Conservation (phyloP, 2,113 vertebrate species). For the Scopus umbretta region DNA sequence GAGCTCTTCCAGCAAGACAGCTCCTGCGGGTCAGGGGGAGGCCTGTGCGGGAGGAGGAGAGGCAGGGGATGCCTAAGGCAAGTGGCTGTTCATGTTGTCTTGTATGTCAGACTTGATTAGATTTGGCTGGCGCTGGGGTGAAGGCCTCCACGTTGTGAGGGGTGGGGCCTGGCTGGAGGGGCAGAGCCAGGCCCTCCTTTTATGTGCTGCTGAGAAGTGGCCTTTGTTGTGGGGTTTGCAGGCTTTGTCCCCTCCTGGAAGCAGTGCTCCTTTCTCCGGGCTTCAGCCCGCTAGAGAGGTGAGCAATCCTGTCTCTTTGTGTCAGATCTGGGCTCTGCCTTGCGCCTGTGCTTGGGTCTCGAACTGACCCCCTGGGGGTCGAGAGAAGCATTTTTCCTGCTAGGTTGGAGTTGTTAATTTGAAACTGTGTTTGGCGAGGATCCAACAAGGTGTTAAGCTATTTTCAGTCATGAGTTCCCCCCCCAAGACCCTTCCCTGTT, state of each 20-base stretch:
- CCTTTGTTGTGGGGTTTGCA: conserved; percentile 33
- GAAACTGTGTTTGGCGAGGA: not conserved
- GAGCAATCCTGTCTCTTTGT: not conserved
- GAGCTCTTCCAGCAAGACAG: not conserved
- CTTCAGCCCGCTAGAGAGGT: not conserved
- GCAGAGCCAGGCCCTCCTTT: conserved; percentile 28
- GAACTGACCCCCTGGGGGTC: not conserved
- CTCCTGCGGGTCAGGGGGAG: not conserved
- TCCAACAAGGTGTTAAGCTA: conserved; percentile 37
- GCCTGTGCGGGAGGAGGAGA: not conserved
- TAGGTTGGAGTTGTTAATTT: not conserved
- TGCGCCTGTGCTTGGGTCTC: not conserved
- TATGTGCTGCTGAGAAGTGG: conserved; percentile 38
- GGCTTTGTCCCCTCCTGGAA: conserved; percentile 24
- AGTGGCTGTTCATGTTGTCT: not conserved
- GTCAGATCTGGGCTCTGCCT: not conserved
- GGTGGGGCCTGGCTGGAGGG: conserved; percentile 36
- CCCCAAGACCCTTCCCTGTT: not conserved
- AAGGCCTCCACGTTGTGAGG: conserved; percentile 16
- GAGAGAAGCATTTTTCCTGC: not conserved
- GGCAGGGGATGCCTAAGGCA: not conserved
- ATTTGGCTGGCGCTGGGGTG: not conserved
- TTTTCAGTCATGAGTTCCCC: not conserved
- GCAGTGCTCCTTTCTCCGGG: not conserved
- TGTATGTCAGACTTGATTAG: conserved; percentile 35